A percentile compares a stretch with the other conserved stretches of the same genome.
Conservation (phyloP, 2,113 vertebrate species). For the Hemicordylus capensis region DNA sequence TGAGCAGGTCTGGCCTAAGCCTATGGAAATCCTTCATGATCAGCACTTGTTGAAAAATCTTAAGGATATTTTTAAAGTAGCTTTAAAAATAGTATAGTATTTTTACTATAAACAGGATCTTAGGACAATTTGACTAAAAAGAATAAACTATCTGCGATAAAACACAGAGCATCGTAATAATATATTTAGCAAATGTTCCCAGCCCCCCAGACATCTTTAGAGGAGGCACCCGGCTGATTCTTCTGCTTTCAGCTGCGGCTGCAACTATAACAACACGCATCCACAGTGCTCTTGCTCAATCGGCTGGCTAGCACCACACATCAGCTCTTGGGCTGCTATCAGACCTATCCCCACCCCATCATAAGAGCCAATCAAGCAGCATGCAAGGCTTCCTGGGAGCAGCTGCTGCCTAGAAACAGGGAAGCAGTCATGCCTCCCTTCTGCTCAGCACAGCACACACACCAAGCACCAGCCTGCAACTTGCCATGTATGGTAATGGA, state of each 20-base stretch:
- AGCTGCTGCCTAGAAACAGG: neutral
- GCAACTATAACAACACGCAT: slow-evolving; percentile 58
- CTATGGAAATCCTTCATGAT: neutral
- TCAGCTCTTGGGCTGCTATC: neutral
- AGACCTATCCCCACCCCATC: fast-evolving
- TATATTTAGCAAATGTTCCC: slow-evolving; percentile 41
- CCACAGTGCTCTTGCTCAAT: neutral
- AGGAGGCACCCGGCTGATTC: slow-evolving; percentile 55
- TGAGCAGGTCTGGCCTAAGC: neutral
- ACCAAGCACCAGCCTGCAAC: neutral
- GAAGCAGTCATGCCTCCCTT: neutral
- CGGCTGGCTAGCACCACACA: neutral
- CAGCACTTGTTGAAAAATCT: neutral
- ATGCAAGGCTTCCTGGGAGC: neutral
- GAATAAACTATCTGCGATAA: slow-evolving; percentile 8
- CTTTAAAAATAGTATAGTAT: no score
- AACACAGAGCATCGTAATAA: neutral
- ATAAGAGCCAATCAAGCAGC: fast-evolving
- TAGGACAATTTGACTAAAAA: neutral
- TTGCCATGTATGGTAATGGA: fast-evolving
- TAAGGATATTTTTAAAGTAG: neutral
- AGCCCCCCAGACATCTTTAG: slow-evolving; percentile 14
- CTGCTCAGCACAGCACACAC: neutral
- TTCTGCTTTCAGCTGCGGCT: slow-evolving; percentile 24
- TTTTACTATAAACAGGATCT: neutral